Percentiles rank a stretch among this genome's conserved stretches.
These are phyloP conservation scores for Caenorhabditis doughertyi DNA, from an alignment of 2,888 invertebrate species.

Conservation along the genomic window DNA sequence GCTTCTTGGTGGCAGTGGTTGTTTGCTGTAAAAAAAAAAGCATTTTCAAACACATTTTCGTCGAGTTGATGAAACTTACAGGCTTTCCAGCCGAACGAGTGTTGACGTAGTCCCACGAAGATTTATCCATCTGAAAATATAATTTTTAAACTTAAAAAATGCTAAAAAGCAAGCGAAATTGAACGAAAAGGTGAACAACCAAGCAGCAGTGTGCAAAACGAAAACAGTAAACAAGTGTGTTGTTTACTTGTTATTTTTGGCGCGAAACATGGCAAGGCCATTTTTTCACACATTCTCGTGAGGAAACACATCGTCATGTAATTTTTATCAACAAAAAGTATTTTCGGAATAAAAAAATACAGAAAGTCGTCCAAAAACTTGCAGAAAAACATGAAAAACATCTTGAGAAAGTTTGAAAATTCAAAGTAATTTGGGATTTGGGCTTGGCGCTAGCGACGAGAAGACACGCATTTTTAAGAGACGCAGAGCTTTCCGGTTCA, in stretches of 20 bases:
- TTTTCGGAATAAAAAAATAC: too few relatives aligned
- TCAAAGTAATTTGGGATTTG: background rate
- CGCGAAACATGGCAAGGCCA: too few relatives aligned
- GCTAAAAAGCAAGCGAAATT: background rate
- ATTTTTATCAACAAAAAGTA: too few relatives aligned
- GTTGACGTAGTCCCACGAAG: background rate
- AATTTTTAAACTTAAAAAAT: background rate
- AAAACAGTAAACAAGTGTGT: too few relatives aligned
- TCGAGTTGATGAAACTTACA: background rate
- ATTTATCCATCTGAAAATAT: background rate
- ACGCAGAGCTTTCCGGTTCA: conserved; percentile 16
- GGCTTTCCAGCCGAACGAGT: background rate
- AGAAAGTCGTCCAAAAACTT: background rate
- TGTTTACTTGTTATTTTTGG: too few relatives aligned
- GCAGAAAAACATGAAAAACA: background rate
- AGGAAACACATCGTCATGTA: too few relatives aligned
- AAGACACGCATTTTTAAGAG: background rate
- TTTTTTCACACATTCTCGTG: too few relatives aligned
- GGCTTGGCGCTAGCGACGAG: background rate
- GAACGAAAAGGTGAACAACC: too few relatives aligned
- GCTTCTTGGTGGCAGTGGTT: conserved; percentile 14
- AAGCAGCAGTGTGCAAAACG: too few relatives aligned
- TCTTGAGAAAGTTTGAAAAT: background rate
- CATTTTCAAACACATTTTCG: background rate
- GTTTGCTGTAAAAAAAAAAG: background rate